A percentile compares a stretch with the other conserved stretches of the same genome.
Conservation (phyloP, 2,888 invertebrate genomes). For the Ectemnius continuus region DNA sequence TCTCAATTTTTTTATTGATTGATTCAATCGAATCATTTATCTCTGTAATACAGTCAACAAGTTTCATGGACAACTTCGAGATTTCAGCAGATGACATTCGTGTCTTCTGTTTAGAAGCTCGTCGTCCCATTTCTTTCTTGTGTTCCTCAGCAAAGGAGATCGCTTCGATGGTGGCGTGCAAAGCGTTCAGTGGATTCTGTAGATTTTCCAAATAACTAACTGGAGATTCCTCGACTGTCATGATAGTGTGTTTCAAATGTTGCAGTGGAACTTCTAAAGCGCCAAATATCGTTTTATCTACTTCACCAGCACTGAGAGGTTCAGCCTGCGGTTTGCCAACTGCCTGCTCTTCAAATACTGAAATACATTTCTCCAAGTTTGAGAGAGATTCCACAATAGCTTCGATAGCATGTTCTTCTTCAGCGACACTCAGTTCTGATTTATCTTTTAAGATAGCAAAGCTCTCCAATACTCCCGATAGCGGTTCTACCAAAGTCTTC, state of each 20-base stretch:
- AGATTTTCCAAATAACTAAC: slow-evolving; percentile 52
- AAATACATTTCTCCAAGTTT: slow-evolving; percentile 63
- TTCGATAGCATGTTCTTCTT: slow-evolving; percentile 54
- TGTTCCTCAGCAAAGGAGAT: slow-evolving; percentile 14
- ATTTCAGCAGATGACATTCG: slow-evolving; percentile 26
- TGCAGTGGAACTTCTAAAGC: slow-evolving; percentile 44
- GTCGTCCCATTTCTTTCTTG: neutral
- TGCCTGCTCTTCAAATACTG: slow-evolving; percentile 56
- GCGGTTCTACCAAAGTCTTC: slow-evolving; percentile 44
- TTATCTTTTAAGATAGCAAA: slow-evolving; percentile 44
- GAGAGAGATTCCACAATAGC: slow-evolving; percentile 62
- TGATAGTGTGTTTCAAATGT: slow-evolving; percentile 53
- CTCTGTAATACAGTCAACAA: slow-evolving; percentile 34
- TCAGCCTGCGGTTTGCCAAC: slow-evolving; percentile 44
- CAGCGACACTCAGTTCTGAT: slow-evolving; percentile 17
- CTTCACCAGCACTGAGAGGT: slow-evolving; percentile 33
- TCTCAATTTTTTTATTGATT: slow-evolving; percentile 46
- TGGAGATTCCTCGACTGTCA: slow-evolving; percentile 53
- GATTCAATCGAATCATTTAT: slow-evolving; percentile 47
- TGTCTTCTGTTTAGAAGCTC: neutral
- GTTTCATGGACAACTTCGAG: slow-evolving; percentile 28
- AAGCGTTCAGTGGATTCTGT: slow-evolving; percentile 43
- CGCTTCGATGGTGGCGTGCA: slow-evolving; percentile 47
- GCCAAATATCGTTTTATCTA: slow-evolving; percentile 31
- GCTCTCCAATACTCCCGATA: slow-evolving; percentile 48